A percentile compares a stretch with the other conserved stretches of the same genome.
Evolutionary conservation across 2,113 vertebrate genomes (phyloP).

Genomic region (Scophthalmus maximus): DNA sequence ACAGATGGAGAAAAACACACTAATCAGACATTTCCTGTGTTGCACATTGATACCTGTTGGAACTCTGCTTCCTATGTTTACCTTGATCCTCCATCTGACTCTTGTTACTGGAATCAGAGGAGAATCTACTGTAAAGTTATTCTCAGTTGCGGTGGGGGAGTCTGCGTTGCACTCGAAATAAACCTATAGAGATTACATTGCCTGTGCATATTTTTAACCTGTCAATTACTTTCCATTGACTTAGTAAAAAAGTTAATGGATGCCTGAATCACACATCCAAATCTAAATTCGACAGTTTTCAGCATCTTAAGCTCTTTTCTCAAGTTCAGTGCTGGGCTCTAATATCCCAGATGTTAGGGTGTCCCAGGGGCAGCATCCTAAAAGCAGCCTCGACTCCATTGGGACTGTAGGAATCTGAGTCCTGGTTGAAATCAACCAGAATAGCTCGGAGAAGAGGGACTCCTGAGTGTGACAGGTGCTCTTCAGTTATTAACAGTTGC

Average conservation of each 20-base stretch:
- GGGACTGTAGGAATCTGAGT: conserved; percentile 74
- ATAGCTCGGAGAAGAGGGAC: conserved; percentile 67
- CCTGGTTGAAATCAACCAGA: conserved; percentile 80
- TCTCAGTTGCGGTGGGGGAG: conserved; percentile 4
- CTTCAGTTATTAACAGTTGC: conserved; percentile 71
- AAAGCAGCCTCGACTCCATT: conserved; percentile 69
- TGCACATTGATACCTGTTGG: conserved; percentile 32
- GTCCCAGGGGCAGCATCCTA: conserved; percentile 48
- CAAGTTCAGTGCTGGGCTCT: not conserved
- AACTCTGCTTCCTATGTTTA: conserved; percentile 16
- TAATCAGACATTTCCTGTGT: conserved; percentile 61
- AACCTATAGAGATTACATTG: conserved; percentile 37
- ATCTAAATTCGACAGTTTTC: conserved; percentile 4
- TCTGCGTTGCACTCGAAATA: no score
- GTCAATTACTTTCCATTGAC: conserved; percentile 33
- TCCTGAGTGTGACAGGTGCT: conserved; percentile 78
- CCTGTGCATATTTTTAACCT: conserved; percentile 51
- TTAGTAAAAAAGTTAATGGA: not conserved
- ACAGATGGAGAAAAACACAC: conserved; percentile 59
- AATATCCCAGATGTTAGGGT: conserved; percentile 64
- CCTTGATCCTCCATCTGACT: conserved; percentile 35
- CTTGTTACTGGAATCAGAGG: conserved; percentile 10
- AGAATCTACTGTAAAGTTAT: conserved; percentile 36
- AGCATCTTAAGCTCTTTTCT: conserved; percentile 4
- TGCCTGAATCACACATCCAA: not conserved